Evolutionary conservation across 2,113 vertebrate genomes (phyloP).

Genomic region (Notiomystis cincta): DNA sequence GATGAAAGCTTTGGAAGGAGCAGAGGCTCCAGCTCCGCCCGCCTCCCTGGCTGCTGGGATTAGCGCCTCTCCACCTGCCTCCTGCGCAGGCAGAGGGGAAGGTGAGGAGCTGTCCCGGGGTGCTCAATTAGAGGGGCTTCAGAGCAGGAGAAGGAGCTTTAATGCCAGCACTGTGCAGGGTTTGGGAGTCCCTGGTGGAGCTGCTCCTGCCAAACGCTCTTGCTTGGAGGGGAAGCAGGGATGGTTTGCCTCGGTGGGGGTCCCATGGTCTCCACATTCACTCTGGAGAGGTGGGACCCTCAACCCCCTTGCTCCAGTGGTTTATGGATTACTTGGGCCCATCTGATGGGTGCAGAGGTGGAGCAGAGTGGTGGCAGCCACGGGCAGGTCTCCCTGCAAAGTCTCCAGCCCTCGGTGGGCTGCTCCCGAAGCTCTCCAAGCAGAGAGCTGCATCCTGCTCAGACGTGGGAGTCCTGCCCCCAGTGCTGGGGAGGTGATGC

Average conservation of each 20-base stretch:
- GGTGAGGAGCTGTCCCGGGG: neutral
- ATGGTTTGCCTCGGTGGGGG: rapidly evolving
- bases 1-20: neutral
- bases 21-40: neutral
- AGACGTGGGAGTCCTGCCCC: rapidly evolving
- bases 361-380: neutral
- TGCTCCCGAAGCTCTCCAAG: neutral
- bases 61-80: neutral
- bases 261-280: rapidly evolving
- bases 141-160: neutral
- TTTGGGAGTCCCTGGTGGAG: neutral
- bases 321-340: neutral
- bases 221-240: neutral
- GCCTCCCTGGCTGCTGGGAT: neutral
- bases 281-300: neutral
- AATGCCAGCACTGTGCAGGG: rapidly evolving
- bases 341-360: neutral
- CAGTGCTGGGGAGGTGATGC: neutral
- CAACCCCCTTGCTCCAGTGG: rapidly evolving
- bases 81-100: neutral
- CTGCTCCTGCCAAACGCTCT: rapidly evolving
- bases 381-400: neutral
- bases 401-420: rapidly evolving
- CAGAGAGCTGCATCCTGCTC: neutral
- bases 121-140: neutral